phyloP scores from a whole-genome alignment of 2,797 vertebrate genomes.

The Potorous gilbertii region DNA sequence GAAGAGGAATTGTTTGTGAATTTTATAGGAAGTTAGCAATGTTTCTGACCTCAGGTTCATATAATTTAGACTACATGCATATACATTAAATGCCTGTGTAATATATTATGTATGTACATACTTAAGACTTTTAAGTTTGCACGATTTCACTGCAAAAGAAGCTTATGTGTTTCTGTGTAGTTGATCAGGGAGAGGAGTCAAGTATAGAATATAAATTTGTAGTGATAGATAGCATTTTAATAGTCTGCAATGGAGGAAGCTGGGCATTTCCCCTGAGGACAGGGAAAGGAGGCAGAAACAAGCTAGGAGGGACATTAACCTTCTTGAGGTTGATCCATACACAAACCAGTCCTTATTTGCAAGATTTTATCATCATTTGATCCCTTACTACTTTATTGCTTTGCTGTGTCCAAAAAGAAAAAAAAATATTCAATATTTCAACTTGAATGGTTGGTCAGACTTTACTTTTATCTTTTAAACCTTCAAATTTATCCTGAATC shows the following conservation, averaged over 20 bases:
- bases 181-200: background rate
- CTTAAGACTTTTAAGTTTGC: background rate
- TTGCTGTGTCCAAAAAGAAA: background rate
- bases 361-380: background rate
- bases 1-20: background rate
- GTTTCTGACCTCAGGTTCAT: background rate
- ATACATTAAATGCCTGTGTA: background rate
- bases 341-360: background rate
- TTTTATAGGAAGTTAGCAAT: background rate
- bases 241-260: background rate
- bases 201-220: background rate
- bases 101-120: no score
- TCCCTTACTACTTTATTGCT: background rate
- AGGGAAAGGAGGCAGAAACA: background rate
- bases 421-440: background rate
- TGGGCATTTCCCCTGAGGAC: background rate
- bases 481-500: background rate
- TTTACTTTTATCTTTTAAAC: background rate
- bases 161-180: background rate
- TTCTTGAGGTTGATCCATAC: background rate
- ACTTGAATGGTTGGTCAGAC: background rate
- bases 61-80: background rate
- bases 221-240: no score
- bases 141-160: background rate
- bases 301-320: background rate